Conservation (phyloP, 2,113 vertebrate species). For the Podilymbus podiceps region DNA sequence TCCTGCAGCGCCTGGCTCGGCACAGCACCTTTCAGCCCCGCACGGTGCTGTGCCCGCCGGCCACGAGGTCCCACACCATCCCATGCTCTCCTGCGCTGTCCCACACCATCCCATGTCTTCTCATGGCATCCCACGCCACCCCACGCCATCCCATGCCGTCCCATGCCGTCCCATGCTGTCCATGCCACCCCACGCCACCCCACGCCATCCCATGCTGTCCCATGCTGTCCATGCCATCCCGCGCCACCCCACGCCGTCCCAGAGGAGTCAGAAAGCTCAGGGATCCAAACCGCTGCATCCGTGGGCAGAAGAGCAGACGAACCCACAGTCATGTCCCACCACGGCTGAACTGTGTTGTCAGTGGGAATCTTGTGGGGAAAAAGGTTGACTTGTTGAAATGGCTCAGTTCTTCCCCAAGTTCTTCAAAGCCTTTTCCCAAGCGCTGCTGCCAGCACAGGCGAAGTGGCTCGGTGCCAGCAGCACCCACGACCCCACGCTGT, state of each 20-base stretch:
- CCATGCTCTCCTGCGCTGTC: fast-evolving
- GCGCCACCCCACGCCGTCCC: fast-evolving
- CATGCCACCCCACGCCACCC: fast-evolving
- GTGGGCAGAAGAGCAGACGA: background rate
- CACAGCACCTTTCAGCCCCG: fast-evolving
- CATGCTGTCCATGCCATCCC: fast-evolving
- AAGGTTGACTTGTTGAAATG: background rate
- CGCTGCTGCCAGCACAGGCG: background rate
- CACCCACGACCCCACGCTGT: fast-evolving
- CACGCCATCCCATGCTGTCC: fast-evolving
- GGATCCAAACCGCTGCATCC: background rate
- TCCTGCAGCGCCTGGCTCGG: background rate
- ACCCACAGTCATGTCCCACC: fast-evolving
- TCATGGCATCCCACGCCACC: fast-evolving
- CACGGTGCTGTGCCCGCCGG: fast-evolving
- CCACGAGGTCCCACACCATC: fast-evolving
- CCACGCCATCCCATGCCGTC: fast-evolving
- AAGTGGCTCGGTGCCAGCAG: background rate
- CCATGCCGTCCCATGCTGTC: fast-evolving
- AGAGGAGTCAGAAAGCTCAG: background rate
- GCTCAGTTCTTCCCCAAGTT: background rate
- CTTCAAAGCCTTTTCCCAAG: background rate
- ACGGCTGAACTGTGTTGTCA: background rate
- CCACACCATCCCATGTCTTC: fast-evolving
- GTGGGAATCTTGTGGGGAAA: background rate